These are phyloP conservation scores for Melinaea menophilus DNA, from an alignment of 2,888 invertebrate genomes.

Conservation along the genomic window DNA sequence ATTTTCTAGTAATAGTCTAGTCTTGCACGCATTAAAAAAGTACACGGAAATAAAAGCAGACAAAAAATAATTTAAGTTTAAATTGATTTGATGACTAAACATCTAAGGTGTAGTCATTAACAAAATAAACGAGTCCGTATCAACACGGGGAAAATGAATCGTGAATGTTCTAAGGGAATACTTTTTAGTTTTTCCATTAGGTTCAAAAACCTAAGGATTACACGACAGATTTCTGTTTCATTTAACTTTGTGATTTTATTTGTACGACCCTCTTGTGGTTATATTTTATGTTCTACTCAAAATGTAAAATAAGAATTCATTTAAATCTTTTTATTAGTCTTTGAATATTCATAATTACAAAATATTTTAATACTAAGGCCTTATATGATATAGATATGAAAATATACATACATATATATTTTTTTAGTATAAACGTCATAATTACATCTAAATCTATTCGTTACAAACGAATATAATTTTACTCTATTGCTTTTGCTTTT, in stretches of 20 bases:
- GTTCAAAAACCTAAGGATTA: background rate
- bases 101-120: background rate
- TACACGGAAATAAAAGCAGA: background rate
- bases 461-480: too few species aligned
- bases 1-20: too few species aligned
- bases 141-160: background rate
- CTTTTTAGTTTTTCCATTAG: slow-evolving; percentile 5
- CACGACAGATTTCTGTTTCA: slow-evolving; percentile 3
- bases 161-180: slow-evolving; percentile 5
- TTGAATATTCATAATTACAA: too few species aligned
- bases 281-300: background rate
- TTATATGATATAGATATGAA: too few species aligned
- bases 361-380: too few species aligned
- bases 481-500: too few species aligned
- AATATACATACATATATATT: too few species aligned
- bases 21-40: background rate
- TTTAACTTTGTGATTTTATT: slow-evolving; percentile 1
- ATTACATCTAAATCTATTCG: too few species aligned
- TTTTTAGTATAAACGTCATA: too few species aligned
- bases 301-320: background rate
- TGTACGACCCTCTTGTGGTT: background rate
- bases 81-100: background rate
- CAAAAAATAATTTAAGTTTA: background rate
- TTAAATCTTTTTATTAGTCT: too few species aligned
- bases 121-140: background rate